A percentile compares a stretch with the other conserved stretches of the same genome.
These are phyloP conservation scores for Glaucopsyche alexis DNA, from an alignment of 2,888 invertebrate species.

Conservation along the genomic window DNA sequence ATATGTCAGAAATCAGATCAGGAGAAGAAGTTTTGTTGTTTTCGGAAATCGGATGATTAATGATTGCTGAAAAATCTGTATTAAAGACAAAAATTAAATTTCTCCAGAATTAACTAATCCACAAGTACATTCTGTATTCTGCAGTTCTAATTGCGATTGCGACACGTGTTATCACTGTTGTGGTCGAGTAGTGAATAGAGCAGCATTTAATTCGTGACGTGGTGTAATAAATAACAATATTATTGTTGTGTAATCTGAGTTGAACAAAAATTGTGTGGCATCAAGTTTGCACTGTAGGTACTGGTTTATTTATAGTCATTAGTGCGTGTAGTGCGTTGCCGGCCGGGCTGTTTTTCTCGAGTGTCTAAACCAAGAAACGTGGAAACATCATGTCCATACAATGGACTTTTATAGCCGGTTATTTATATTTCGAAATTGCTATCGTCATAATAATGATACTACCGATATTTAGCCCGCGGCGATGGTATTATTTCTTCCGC, in stretches of 20 bases:
- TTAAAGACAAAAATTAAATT: background rate
- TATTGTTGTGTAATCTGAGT: constrained; percentile 2
- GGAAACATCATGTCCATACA: constrained; percentile 84
- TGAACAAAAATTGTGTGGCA: background rate
- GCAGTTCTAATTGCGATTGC: background rate
- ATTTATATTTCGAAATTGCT: constrained; percentile 85
- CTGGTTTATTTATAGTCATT: background rate
- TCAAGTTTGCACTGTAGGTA: background rate
- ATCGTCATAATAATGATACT: constrained; percentile 83
- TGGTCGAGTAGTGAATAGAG: background rate
- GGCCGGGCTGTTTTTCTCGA: background rate
- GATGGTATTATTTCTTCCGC: constrained; percentile 88
- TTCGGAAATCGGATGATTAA: background rate
- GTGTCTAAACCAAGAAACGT: background rate
- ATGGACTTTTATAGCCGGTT: constrained; percentile 87
- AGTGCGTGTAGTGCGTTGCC: background rate
- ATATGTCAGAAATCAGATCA: too few species aligned
- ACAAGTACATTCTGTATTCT: background rate
- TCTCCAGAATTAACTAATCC: background rate
- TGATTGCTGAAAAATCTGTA: background rate
- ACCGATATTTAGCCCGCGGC: constrained; percentile 85
- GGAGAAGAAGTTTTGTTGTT: background rate
- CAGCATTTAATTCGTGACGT: background rate
- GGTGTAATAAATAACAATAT: background rate
- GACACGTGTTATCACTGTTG: background rate